These are phyloP conservation scores for Aegithalos caudatus DNA, from an alignment of 2,113 vertebrate genomes.

Conservation along the genomic window DNA sequence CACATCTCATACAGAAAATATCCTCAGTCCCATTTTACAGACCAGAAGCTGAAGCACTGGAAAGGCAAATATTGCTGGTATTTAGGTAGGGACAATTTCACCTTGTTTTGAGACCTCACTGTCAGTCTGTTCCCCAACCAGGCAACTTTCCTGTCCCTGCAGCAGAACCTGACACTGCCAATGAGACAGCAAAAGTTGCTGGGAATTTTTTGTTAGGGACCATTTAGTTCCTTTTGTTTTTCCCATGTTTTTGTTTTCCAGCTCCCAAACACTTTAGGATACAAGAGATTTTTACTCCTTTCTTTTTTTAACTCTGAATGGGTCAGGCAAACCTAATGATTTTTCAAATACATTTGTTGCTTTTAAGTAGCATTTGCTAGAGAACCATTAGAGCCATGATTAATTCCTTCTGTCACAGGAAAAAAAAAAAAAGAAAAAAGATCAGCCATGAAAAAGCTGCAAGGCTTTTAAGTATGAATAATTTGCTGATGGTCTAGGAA, in stretches of 20 bases:
- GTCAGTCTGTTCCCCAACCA: not conserved
- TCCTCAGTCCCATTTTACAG: not conserved
- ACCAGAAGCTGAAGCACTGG: not conserved
- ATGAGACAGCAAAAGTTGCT: not conserved
- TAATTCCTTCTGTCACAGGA: conserved; percentile 57
- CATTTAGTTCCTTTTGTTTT: not conserved
- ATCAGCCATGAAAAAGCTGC: conserved; percentile 32
- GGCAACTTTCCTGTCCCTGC: not conserved
- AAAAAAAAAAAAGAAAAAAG: not conserved
- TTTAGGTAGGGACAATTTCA: not conserved
- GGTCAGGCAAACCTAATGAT: not conserved
- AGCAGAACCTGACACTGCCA: not conserved
- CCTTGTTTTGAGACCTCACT: not conserved
- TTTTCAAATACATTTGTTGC: conserved; percentile 27
- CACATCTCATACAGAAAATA: not conserved
- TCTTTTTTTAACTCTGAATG: not conserved
- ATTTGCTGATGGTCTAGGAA: conserved; percentile 48
- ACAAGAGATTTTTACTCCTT: not conserved
- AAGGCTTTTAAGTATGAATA: conserved; percentile 53
- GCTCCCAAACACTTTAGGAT: not conserved
- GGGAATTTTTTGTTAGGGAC: not conserved
- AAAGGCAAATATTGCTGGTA: not conserved
- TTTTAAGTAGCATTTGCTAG: conserved; percentile 62
- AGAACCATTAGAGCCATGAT: conserved; percentile 58
- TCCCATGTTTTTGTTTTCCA: not conserved